phyloP scores from a whole-genome alignment of 2,113 vertebrate genomes.

The Melanotaenia duboulayi region DNA sequence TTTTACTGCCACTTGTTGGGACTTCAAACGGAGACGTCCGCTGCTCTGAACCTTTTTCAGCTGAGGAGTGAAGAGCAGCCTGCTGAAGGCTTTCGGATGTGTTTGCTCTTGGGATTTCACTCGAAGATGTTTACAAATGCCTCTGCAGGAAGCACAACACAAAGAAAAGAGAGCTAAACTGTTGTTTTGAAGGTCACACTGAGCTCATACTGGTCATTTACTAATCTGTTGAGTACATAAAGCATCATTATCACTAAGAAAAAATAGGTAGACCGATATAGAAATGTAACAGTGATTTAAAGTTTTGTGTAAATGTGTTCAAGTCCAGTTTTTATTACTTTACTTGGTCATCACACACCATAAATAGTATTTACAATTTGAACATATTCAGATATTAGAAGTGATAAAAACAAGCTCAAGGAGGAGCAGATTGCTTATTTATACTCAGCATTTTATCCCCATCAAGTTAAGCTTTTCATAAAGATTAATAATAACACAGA shows the following conservation, averaged over 20 bases:
- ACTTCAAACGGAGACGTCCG: slow-evolving; percentile 60
- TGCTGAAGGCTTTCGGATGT: slow-evolving; percentile 51
- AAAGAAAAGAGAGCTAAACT: slow-evolving; percentile 47
- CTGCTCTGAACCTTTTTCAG: slow-evolving; percentile 50
- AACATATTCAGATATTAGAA: too few relatives aligned
- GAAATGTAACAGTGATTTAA: too few relatives aligned
- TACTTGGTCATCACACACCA: too few relatives aligned
- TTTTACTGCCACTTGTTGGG: slow-evolving; percentile 60
- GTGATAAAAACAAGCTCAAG: too few relatives aligned
- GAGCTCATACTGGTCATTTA: slow-evolving; percentile 43
- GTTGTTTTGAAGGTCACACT: slow-evolving; percentile 48
- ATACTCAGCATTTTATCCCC: too few relatives aligned
- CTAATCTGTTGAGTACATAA: slow-evolving; percentile 62
- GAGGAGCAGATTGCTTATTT: too few relatives aligned
- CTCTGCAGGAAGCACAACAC: slow-evolving; percentile 69
- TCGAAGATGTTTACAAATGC: slow-evolving; percentile 75
- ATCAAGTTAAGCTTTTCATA: too few relatives aligned
- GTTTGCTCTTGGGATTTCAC: slow-evolving; percentile 78
- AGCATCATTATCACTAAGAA: background rate
- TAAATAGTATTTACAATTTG: too few relatives aligned
- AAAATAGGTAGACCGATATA: background rate
- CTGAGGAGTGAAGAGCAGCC: slow-evolving; percentile 54
- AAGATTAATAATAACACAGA: too few relatives aligned
- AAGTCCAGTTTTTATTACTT: too few relatives aligned
- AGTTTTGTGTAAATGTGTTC: too few relatives aligned